A percentile compares a stretch with the other conserved stretches of the same genome.
Evolutionary conservation across 2,113 vertebrate genomes (phyloP).

Genomic region (Glareola pratincola): DNA sequence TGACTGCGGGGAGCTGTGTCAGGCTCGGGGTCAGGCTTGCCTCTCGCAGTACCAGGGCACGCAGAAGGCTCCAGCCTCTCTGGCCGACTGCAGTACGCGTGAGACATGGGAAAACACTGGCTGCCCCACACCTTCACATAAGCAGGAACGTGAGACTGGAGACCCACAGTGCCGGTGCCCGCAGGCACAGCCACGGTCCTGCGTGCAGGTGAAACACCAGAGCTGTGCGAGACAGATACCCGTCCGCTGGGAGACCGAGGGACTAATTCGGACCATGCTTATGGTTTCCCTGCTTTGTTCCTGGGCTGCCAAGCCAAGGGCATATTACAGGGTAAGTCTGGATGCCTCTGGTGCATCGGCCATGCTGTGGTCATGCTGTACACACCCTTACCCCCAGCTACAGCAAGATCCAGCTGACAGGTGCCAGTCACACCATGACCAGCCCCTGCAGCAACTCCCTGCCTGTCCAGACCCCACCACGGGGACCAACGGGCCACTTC

Average conservation of each 20-base stretch:
- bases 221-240: not conserved
- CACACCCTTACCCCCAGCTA: not conserved
- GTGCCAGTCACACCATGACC: not conserved
- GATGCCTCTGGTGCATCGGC: not conserved
- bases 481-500: not conserved
- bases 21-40: not conserved
- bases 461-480: not conserved
- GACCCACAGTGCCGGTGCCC: rapidly evolving
- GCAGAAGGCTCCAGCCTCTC: not conserved
- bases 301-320: not conserved
- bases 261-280: not conserved
- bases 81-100: rapidly evolving
- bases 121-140: not conserved
- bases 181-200: rapidly evolving
- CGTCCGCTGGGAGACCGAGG: rapidly evolving
- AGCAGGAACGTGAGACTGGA: not conserved
- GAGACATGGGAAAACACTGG: not conserved
- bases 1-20: slow-evolving; percentile 8
- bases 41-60: not conserved
- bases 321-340: not conserved
- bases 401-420: not conserved
- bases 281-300: not conserved
- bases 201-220: not conserved
- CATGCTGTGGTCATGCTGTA: not conserved
- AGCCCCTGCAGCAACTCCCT: not conserved